phyloP scores from a whole-genome alignment of 2,113 vertebrate genomes.

The Neofelis nebulosa region DNA sequence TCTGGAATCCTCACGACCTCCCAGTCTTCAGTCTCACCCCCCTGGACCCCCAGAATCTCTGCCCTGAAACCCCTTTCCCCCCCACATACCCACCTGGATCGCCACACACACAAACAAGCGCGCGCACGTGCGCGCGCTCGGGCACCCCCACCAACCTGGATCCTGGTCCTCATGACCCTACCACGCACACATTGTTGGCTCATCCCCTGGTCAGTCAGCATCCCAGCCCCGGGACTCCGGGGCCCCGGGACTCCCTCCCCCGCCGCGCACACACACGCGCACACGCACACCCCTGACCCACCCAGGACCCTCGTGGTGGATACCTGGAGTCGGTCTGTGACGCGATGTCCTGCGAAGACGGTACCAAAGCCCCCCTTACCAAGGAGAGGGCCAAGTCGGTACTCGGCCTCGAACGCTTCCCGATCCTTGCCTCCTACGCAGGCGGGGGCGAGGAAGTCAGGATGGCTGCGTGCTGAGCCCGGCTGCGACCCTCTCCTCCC shows the following conservation, averaged over 20 bases:
- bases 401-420: constrained; percentile 85
- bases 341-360: constrained; percentile 85
- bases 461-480: constrained; percentile 22
- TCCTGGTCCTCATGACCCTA: constrained; percentile 43
- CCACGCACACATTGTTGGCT: constrained; percentile 53
- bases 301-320: constrained; percentile 49
- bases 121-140: background rate
- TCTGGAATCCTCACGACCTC: background rate
- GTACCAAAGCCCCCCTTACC: constrained; percentile 89
- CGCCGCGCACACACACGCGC: background rate
- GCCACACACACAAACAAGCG: background rate
- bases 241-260: background rate
- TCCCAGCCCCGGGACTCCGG: background rate
- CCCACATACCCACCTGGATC: background rate
- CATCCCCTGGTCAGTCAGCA: background rate
- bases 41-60: background rate
- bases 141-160: background rate
- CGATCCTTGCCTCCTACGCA: constrained; percentile 83
- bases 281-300: constrained; percentile 49
- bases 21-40: background rate
- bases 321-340: constrained; percentile 86
- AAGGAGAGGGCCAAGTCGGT: constrained; percentile 83
- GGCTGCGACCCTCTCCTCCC: constrained; percentile 1
- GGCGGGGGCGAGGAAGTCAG: constrained; percentile 69
- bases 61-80: background rate